Evolutionary conservation across 2,113 vertebrate species (phyloP), one percentile per base, ranked within the genome.

Genomic region (Forbesichthys papilliferus): DNA sequence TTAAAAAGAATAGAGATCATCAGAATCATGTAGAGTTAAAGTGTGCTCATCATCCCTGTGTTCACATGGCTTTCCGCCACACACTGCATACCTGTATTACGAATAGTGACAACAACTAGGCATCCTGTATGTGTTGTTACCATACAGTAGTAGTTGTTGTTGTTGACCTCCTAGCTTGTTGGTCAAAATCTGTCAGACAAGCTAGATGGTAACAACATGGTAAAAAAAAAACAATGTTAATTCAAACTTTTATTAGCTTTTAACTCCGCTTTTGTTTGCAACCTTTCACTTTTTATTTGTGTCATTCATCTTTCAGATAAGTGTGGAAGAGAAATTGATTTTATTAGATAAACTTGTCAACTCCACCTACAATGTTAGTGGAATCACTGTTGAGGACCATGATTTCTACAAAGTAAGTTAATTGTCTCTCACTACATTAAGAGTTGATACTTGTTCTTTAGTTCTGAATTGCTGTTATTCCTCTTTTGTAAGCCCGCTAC

Each of bases 321-420:
- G 70, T 53, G 74, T 77, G 7, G 85, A 94, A 4, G 85, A 96
- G 56, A 98, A 95, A 90, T 71, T 11, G 9, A 33, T 18, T 1
- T 87, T 94, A 68, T 18, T 27, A 80, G 65, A 88, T 0, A 88
- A 96, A n/a, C 92, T 99, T 14, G 13, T 59, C 27, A 59, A 27
- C 11, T 97, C 96, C 83, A 96, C 91, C 57, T 91, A 89, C 60
- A 66, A 61, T 36, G 5, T 92, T 73, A 92, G 0, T 80, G 71
- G 61, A 36, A 0, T 7, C 77, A 94, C 86, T 11, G 66, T 91
- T 11, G 91, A 86, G 58, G 78, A 87, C 0, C 87, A 91, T 27
- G 93, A 93, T 62, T 93, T 95, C 85, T 99, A 95, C 90, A 98
- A 95, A 92, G 97, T 98, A 87, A 91, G 90, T 82, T 58, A n/a